Base-by-base conservation (phyloP, 2,797 vertebrate genomes). In the Lithobates sylvaticus region DNA sequence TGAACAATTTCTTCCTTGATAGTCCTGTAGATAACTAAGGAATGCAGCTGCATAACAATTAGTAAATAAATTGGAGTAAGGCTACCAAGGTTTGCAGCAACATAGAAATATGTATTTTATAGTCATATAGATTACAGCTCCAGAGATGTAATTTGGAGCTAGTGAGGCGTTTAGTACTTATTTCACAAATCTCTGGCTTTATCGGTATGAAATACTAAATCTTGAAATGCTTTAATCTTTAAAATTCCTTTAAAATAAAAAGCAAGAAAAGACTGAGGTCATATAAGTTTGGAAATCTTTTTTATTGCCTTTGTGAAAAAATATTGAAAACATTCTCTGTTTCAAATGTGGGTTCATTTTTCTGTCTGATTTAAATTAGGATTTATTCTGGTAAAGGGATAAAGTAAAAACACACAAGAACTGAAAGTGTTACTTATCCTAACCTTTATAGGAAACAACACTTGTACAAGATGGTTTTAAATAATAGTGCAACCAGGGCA, bases 61-160 rank as follows among this genome's bases (percentile, higher is more conserved):
- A 68, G 67, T 32, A 78, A 54, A 83, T 50, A 64, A 67, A 44
- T 77, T 36, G 21, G 27, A 83, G 58, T 69, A 74, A 78, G 73
- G 68, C 76, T 29, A 61, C 68, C 27, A 44, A 84, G 73, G 70
- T 47, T 72, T 75, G 44, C n/a, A 15, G 76, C 76, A 79, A 79
- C 36, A 74, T 75, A 73, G 69, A 87, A 87, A 83, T 86, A 74
- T 75, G 76, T 84, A 84, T 84, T 87, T 87, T 87, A 84, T 83
- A 84, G 74, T 87, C 85, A 72, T 79, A 74, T 87, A 87, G 86
- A 87, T 87, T 87, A 84, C 58, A 78, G 71, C 70, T 79, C 32
- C 81, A 80, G 70, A 78, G 77, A 84, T 84, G 86, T 87, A 87
- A 87, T 87, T 87, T 87, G 81, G 81, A 87, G 76, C 42, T 42